phyloP scores from a whole-genome alignment of 1,140 invertebrate genomes.

The Dryas iulia region DNA sequence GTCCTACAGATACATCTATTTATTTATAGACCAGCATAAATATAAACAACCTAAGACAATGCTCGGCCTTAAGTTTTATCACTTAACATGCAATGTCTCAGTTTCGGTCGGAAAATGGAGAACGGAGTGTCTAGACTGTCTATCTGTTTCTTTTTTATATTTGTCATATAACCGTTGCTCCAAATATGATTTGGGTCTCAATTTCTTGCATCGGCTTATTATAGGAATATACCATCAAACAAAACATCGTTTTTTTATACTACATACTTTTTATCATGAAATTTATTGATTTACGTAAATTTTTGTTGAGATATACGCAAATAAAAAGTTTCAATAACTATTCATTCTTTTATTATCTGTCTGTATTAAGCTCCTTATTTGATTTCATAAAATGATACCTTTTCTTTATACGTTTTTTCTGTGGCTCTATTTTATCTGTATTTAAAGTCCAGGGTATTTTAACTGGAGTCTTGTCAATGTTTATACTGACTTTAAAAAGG shows the following conservation, averaged over 20 bases:
- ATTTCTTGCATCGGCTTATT: neutral
- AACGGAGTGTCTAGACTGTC: neutral
- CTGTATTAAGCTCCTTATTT: conserved; percentile 13
- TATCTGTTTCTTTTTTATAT: neutral
- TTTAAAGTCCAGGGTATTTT: conserved; percentile 66
- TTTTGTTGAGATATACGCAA: neutral
- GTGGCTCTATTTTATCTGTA: conserved; percentile 5
- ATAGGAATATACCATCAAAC: no score
- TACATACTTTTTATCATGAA: neutral
- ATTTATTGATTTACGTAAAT: neutral
- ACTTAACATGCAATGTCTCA: no score
- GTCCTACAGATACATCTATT: no score
- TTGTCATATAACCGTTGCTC: neutral
- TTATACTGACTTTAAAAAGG: conserved; percentile 57
- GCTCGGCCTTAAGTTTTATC: no score
- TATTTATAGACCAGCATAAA: no score
- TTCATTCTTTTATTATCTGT: neutral
- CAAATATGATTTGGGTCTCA: neutral
- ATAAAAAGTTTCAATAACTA: neutral
- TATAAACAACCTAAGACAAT: no score
- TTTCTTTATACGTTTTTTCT: conserved; percentile 23
- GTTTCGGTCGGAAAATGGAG: no score
- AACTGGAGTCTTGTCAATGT: conserved; percentile 54
- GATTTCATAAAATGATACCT: conserved; percentile 43
- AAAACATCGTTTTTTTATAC: neutral